Conservation (phyloP, 2,888 invertebrate species). For the Desoria tigrina region DNA sequence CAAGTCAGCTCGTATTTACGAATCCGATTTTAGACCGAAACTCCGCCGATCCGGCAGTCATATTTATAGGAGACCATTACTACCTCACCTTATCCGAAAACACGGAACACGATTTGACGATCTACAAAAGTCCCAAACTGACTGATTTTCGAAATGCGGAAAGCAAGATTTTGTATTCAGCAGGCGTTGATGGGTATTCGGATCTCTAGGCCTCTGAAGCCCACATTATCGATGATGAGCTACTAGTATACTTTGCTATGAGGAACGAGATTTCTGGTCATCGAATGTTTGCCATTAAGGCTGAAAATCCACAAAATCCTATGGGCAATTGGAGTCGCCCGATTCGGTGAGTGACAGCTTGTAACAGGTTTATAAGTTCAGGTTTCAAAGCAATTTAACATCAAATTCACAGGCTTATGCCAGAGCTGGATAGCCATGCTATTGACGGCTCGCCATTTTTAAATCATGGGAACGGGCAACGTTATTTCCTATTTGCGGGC, state of each 20-base stretch:
- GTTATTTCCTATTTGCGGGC: not conserved
- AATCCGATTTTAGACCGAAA: constrained; percentile 42
- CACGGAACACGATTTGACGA: constrained; percentile 34
- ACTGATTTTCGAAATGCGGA: constrained; percentile 26
- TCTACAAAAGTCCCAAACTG: constrained; percentile 21
- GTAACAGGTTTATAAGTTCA: no score
- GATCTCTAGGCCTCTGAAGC: constrained; percentile 26
- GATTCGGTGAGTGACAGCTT: no score
- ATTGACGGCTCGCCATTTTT: constrained; percentile 3
- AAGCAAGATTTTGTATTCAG: constrained; percentile 7
- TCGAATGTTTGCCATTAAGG: constrained; percentile 34
- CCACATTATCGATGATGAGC: constrained; percentile 24
- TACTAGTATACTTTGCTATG: constrained; percentile 38
- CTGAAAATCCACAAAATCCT: constrained; percentile 27
- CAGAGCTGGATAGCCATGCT: not conserved
- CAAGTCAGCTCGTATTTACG: constrained; percentile 19
- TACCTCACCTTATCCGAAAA: constrained; percentile 38
- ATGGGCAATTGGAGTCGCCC: constrained; percentile 29
- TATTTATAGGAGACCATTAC: constrained; percentile 25
- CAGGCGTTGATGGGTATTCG: constrained; percentile 14
- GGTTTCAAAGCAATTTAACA: no score
- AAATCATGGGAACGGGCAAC: constrained; percentile 2
- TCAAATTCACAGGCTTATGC: constrained; percentile 2
- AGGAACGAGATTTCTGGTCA: constrained; percentile 8
- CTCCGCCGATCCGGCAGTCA: constrained; percentile 35